Conservation (phyloP, 2,888 invertebrate genomes). For the Nephrocerus scutellatus region DNA sequence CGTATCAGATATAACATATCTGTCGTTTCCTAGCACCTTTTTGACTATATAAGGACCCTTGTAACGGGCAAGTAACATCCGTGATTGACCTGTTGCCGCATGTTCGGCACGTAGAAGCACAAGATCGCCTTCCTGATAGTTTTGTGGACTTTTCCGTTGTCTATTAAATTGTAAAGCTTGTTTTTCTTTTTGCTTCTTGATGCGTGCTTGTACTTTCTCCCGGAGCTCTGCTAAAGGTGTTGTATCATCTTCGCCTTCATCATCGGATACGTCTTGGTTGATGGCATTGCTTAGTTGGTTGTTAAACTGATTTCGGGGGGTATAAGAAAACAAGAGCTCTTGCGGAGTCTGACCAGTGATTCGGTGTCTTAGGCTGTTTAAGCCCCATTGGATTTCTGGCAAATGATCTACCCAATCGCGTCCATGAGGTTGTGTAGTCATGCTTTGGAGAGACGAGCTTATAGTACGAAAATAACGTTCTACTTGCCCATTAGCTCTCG, state of each 20-base stretch:
- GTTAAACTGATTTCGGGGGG: slow-evolving; percentile 2
- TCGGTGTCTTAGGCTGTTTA: background rate
- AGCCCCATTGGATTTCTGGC: background rate
- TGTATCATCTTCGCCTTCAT: slow-evolving; percentile 9
- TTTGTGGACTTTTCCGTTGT: too few relatives aligned
- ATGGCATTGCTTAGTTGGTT: too few relatives aligned
- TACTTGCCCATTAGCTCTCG: slow-evolving; percentile 22
- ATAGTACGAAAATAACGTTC: slow-evolving; percentile 15
- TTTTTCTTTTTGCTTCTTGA: slow-evolving; percentile 6
- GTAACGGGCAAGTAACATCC: slow-evolving; percentile 6
- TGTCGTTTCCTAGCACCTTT: slow-evolving; percentile 7
- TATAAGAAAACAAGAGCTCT: background rate
- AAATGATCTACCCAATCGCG: slow-evolving; percentile 3
- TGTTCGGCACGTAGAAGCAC: slow-evolving; percentile 9
- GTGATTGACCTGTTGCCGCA: slow-evolving; percentile 6
- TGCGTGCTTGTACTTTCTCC: slow-evolving; percentile 4
- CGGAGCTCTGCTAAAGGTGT: slow-evolving; percentile 6
- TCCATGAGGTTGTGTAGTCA: slow-evolving; percentile 1
- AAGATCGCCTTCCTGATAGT: slow-evolving; percentile 8
- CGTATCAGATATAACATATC: slow-evolving; percentile 7
- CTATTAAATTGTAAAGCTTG: slow-evolving; percentile 10
- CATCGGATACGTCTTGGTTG: background rate
- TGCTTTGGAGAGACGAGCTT: slow-evolving; percentile 4
- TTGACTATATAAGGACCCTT: slow-evolving; percentile 10
- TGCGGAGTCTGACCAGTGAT: background rate